phyloP scores from a whole-genome alignment of 2,113 vertebrate genomes.

The Trematocara macrostoma region DNA sequence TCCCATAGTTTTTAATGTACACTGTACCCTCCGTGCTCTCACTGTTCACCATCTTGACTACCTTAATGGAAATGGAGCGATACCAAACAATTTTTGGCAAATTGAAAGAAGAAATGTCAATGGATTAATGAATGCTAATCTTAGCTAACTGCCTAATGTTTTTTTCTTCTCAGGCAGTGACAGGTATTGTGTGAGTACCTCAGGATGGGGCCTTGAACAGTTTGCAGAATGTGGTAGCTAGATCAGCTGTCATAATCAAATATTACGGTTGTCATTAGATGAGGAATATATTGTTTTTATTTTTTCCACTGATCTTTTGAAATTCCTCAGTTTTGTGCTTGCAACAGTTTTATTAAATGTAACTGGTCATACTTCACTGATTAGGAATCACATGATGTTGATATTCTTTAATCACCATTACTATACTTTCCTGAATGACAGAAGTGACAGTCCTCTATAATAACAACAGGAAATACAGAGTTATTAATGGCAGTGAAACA shows the following conservation, averaged over 20 bases:
- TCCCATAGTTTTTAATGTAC: not conserved
- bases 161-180: not conserved
- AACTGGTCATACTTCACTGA: not conserved
- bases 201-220: accelerated
- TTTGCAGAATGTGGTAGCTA: not conserved
- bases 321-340: not conserved
- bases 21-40: not conserved
- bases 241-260: not conserved
- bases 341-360: not conserved
- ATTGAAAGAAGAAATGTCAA: not conserved
- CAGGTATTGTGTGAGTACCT: not conserved
- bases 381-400: constrained; percentile 14
- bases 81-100: not conserved
- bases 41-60: not conserved
- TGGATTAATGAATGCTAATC: not conserved
- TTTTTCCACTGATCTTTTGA: not conserved
- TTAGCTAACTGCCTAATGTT: not conserved
- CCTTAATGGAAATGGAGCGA: not conserved
- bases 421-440: constrained; percentile 42
- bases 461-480: constrained; percentile 9
- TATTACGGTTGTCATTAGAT: not conserved
- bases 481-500: not conserved
- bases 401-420: constrained; percentile 13
- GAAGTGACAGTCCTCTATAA: constrained; percentile 56
- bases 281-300: not conserved